phyloP scores from a whole-genome alignment of 2,113 vertebrate genomes.

The Oreotragus oreotragus region DNA sequence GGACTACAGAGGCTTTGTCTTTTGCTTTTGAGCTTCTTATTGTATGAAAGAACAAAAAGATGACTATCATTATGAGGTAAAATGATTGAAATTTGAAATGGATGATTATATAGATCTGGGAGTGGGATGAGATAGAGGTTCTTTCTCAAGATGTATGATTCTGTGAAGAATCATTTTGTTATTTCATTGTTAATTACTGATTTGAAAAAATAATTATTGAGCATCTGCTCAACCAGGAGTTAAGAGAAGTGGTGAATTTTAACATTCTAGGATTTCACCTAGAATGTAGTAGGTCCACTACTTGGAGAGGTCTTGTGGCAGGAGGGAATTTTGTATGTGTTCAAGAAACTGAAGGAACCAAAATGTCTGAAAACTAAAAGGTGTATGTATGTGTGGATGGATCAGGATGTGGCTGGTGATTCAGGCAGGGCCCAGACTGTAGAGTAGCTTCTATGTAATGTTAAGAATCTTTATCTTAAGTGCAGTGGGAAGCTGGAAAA shows the following conservation, averaged over 20 bases:
- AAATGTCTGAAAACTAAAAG: background rate
- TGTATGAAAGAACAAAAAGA: background rate
- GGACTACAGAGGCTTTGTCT: background rate
- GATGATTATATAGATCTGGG: background rate
- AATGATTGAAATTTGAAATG: background rate
- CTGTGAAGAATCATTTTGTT: background rate
- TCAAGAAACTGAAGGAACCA: background rate
- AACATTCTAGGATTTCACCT: background rate
- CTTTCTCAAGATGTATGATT: background rate
- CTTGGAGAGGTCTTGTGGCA: background rate
- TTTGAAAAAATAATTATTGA: background rate
- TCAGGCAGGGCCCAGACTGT: background rate
- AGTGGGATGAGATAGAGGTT: background rate
- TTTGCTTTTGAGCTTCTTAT: background rate
- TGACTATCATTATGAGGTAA: background rate
- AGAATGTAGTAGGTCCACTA: background rate
- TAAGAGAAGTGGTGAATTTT: background rate
- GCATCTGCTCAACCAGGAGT: background rate
- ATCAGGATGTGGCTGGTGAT: background rate
- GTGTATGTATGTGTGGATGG: background rate
- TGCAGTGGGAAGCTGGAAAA: background rate
- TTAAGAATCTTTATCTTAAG: background rate
- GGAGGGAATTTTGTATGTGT: background rate
- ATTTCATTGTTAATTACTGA: slow-evolving; percentile 8
- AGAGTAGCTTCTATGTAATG: background rate